phyloP scores from a whole-genome alignment of 2,797 vertebrate species.

The Halcyon badia region DNA sequence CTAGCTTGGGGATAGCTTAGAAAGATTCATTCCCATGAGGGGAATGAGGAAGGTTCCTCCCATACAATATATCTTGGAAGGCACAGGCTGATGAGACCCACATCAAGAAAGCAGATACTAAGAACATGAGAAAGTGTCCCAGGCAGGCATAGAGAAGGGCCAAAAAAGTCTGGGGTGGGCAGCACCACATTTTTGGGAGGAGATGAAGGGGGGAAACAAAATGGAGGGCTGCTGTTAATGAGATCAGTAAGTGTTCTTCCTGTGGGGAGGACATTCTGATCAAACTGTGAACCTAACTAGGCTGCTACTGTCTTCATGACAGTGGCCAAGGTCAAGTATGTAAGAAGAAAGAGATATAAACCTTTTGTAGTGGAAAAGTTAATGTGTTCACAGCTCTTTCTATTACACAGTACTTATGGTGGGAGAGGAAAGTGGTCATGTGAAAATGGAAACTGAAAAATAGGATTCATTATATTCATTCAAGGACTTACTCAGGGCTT shows the following conservation, averaged over 20 bases:
- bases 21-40: neutral
- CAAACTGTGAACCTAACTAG: neutral
- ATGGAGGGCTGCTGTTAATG: accelerated
- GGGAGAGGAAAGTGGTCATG: neutral
- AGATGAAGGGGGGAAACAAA: neutral
- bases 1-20: neutral
- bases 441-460: neutral
- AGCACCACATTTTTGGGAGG: neutral
- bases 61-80: neutral
- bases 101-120: neutral
- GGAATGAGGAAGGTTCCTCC: neutral
- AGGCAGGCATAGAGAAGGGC: neutral
- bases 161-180: neutral
- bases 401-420: neutral
- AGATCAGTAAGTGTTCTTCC: neutral
- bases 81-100: neutral
- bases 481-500: neutral
- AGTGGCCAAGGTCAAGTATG: neutral
- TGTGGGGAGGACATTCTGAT: neutral
- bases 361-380: neutral
- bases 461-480: neutral
- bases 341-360: neutral
- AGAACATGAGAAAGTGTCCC: neutral
- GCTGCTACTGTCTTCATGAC: neutral
- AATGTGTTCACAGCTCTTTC: neutral